phyloP scores from a whole-genome alignment of 2,888 invertebrate genomes.

The Ferrisia virgata region DNA sequence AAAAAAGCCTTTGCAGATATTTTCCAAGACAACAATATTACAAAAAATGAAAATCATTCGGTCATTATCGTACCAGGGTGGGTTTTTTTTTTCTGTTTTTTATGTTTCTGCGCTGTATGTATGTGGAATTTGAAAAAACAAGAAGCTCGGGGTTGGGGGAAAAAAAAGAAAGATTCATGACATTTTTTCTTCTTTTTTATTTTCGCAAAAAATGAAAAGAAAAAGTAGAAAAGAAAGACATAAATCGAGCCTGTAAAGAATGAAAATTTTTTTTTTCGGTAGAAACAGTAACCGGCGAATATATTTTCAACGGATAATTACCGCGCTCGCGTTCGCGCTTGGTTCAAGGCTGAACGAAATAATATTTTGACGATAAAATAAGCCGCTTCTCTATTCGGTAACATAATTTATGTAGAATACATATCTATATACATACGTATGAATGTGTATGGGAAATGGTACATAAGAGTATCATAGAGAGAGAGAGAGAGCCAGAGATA shows the following conservation, averaged over 20 bases:
- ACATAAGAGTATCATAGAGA: neutral
- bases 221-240: neutral
- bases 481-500: neutral
- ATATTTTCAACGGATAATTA: constrained; percentile 8
- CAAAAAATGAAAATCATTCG: neutral
- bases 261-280: neutral
- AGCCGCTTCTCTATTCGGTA: constrained; percentile 13
- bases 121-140: neutral
- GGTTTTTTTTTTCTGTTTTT: neutral
- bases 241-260: neutral
- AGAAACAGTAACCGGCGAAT: neutral
- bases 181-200: neutral
- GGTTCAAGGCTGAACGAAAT: constrained; percentile 11
- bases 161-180: neutral
- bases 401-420: constrained; percentile 7
- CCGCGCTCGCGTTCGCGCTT: neutral
- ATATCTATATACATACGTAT: too few relatives aligned
- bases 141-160: too few relatives aligned
- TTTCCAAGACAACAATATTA: too few relatives aligned
- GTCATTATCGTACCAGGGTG: neutral
- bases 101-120: neutral
- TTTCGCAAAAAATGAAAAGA: neutral
- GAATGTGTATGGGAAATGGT: too few relatives aligned
- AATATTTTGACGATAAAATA: constrained; percentile 13
- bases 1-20: too few relatives aligned